phyloP scores from a whole-genome alignment of 2,113 vertebrate species.

The Embiotoca jacksoni region DNA sequence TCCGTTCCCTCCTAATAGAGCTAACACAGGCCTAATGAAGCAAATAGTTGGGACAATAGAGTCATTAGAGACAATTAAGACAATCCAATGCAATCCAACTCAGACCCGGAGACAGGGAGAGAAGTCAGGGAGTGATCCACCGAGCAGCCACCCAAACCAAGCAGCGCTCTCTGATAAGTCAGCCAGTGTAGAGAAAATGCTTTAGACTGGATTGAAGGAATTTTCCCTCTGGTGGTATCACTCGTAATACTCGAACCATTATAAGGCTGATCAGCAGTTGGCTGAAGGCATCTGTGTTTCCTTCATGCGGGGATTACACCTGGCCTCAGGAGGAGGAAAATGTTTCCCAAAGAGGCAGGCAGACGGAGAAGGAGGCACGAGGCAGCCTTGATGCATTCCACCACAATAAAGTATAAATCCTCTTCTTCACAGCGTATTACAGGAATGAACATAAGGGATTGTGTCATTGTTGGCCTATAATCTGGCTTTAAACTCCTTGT shows the following conservation, averaged over 20 bases:
- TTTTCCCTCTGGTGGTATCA: slow-evolving; percentile 73
- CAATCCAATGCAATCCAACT: slow-evolving; percentile 77
- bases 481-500: slow-evolving; percentile 85
- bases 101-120: slow-evolving; percentile 42
- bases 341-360: slow-evolving; percentile 74
- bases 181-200: slow-evolving; percentile 40
- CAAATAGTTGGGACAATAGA: slow-evolving; percentile 83
- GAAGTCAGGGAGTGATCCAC: slow-evolving; percentile 36
- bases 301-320: slow-evolving; percentile 76
- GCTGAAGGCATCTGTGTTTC: slow-evolving; percentile 69
- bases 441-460: slow-evolving; percentile 83
- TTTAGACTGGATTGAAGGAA: slow-evolving; percentile 63
- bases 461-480: slow-evolving; percentile 84
- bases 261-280: slow-evolving; percentile 70
- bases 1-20: slow-evolving; percentile 76
- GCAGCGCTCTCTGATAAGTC: slow-evolving; percentile 28
- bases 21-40: slow-evolving; percentile 82
- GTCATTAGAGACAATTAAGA: slow-evolving; percentile 83
- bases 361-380: slow-evolving; percentile 54
- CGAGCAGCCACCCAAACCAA: slow-evolving; percentile 51
- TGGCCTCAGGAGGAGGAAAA: slow-evolving; percentile 77
- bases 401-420: slow-evolving; percentile 84
- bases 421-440: slow-evolving; percentile 83
- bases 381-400: slow-evolving; percentile 74
- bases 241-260: slow-evolving; percentile 68